A percentile compares a stretch with the other conserved stretches of the same genome.
Conservation (phyloP, 2,888 invertebrate genomes). For the Hybos culiciformis region DNA sequence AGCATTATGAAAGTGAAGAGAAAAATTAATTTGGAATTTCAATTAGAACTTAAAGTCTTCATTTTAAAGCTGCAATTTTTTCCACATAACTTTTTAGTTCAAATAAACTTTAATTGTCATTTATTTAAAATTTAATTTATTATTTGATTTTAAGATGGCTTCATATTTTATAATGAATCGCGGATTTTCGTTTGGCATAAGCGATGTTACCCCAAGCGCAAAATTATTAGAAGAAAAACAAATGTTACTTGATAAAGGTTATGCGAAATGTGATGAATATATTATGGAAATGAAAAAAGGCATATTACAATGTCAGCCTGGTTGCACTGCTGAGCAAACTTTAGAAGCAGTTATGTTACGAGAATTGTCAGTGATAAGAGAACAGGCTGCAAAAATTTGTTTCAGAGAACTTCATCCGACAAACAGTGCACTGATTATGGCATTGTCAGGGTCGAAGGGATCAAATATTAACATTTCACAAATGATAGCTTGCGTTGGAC, state of each 20-base stretch:
- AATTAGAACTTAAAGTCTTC: too few species aligned
- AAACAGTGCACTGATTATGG: slow-evolving; percentile 95
- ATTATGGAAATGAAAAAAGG: slow-evolving; percentile 79
- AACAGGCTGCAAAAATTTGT: slow-evolving; percentile 92
- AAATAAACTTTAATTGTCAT: too few species aligned
- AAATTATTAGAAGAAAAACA: slow-evolving; percentile 73
- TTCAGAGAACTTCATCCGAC: slow-evolving; percentile 74
- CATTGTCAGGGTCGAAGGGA: slow-evolving; percentile 95
- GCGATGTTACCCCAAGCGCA: slow-evolving; percentile 88
- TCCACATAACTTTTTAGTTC: too few species aligned
- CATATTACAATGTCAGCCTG: slow-evolving; percentile 79
- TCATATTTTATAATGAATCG: slow-evolving; percentile 80
- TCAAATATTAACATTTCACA: slow-evolving; percentile 99
- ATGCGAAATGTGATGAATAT: slow-evolving; percentile 77
- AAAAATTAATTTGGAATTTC: too few species aligned
- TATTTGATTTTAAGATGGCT: slow-evolving; percentile 41
- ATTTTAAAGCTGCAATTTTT: too few species aligned
- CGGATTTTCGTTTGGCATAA: slow-evolving; percentile 92
- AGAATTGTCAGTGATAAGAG: slow-evolving; percentile 88
- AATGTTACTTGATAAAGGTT: slow-evolving; percentile 64
- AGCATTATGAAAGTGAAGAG: too few species aligned
- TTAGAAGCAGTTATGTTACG: slow-evolving; percentile 77
- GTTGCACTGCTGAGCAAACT: slow-evolving; percentile 82
- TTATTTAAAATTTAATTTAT: too few species aligned
- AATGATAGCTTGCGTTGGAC: slow-evolving; percentile 99